phyloP scores from a whole-genome alignment of 1,140 invertebrate species.

The Coboldia fuscipes region DNA sequence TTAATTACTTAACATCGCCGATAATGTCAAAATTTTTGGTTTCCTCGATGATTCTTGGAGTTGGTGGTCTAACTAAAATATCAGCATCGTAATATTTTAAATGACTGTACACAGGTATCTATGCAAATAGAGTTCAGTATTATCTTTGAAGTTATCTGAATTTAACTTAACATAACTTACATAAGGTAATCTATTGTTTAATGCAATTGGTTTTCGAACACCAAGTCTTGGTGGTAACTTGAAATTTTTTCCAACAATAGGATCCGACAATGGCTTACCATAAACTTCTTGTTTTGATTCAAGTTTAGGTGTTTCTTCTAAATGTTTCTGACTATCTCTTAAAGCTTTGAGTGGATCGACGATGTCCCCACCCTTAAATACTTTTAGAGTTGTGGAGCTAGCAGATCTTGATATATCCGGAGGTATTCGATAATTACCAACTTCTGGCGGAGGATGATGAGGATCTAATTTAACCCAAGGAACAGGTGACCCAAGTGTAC shows the following conservation, averaged over 20 bases:
- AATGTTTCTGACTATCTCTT: constrained; percentile 4
- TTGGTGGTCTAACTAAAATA: constrained; percentile 21
- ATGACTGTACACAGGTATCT: constrained; percentile 32
- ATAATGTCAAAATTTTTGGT: constrained; percentile 12
- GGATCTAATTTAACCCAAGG: constrained; percentile 29
- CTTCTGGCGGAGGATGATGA: constrained; percentile 17
- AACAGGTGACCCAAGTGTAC: constrained; percentile 39
- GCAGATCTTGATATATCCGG: constrained; percentile 38
- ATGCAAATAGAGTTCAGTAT: too few species aligned
- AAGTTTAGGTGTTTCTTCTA: constrained; percentile 8
- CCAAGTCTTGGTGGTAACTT: constrained; percentile 18
- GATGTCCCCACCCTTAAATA: constrained; percentile 13
- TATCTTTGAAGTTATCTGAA: too few species aligned
- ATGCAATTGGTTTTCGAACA: constrained; percentile 14
- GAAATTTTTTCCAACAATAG: constrained; percentile 24
- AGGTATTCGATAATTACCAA: constrained; percentile 26
- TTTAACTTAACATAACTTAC: too few species aligned
- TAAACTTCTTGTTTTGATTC: constrained; percentile 20
- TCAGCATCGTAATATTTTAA: constrained; percentile 24
- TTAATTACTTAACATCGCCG: too few species aligned
- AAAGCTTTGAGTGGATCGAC: constrained; percentile 4
- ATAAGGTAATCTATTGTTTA: constrained; percentile 28
- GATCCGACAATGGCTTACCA: constrained; percentile 20
- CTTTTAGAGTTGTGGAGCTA: constrained; percentile 41
- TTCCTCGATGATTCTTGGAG: constrained; percentile 22